phyloP scores from a whole-genome alignment of 2,797 vertebrate genomes.

The Myripristis jacobus region DNA sequence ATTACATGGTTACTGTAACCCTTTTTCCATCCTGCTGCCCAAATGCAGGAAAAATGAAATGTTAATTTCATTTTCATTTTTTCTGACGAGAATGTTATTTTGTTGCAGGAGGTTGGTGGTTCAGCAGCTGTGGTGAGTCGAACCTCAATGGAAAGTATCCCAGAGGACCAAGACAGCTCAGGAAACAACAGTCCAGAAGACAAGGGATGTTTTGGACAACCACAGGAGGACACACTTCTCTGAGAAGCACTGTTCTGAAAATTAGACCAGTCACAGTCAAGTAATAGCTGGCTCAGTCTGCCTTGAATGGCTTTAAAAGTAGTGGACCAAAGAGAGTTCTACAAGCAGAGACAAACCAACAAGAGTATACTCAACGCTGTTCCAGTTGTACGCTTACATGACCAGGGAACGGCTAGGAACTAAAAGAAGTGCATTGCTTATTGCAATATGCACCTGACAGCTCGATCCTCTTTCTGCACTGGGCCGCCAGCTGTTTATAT shows the following conservation, averaged over 20 bases:
- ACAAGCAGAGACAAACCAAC: neutral
- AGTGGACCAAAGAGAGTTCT: neutral
- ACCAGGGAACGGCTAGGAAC: constrained; percentile 15
- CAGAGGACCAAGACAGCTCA: constrained; percentile 32
- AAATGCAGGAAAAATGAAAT: neutral
- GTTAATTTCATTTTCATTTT: too few species aligned
- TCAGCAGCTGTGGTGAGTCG: constrained; percentile 86
- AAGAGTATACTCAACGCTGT: neutral
- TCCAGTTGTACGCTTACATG: neutral
- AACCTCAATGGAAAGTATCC: constrained; percentile 90
- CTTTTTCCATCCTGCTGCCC: too few species aligned
- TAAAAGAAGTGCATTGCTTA: constrained; percentile 3
- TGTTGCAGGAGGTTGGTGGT: constrained; percentile 92
- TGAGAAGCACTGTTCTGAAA: constrained; percentile 84
- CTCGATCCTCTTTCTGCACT: constrained; percentile 25
- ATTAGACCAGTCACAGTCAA: constrained; percentile 78
- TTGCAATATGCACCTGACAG: constrained; percentile 15
- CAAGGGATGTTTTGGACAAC: constrained; percentile 88
- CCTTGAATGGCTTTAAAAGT: neutral
- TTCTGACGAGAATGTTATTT: neutral
- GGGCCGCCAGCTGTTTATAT: constrained; percentile 53
- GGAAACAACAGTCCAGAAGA: constrained; percentile 79
- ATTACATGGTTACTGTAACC: too few species aligned
- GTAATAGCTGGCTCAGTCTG: constrained; percentile 17
- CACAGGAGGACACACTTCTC: constrained; percentile 78